These are phyloP conservation scores for Brenthis ino DNA, from an alignment of 2,888 invertebrate genomes.

Conservation along the genomic window DNA sequence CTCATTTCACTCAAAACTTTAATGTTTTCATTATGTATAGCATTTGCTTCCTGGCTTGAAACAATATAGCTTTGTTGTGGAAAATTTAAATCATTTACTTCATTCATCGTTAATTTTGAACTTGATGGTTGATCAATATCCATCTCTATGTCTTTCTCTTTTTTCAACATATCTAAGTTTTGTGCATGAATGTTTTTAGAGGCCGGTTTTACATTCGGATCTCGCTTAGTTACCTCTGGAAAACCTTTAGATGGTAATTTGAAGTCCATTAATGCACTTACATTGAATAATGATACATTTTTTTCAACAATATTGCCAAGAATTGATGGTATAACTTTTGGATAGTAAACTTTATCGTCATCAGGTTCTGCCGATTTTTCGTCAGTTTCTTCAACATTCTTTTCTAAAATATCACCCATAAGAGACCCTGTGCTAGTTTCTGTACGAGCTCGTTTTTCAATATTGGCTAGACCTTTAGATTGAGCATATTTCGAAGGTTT, in stretches of 20 bases:
- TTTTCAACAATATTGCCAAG: constrained; percentile 83
- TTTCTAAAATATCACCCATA: constrained; percentile 65
- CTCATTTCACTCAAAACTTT: constrained; percentile 86
- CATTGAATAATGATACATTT: constrained; percentile 47
- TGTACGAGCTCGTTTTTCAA: constrained; percentile 67
- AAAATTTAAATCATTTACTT: constrained; percentile 47
- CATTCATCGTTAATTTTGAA: constrained; percentile 27
- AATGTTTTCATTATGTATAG: constrained; percentile 90
- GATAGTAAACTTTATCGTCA: constrained; percentile 74
- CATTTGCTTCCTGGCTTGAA: constrained; percentile 71
- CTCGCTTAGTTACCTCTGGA: constrained; percentile 72
- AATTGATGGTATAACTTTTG: constrained; percentile 67
- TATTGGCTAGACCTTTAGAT: constrained; percentile 62
- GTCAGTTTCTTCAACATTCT: constrained; percentile 48
- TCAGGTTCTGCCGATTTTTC: constrained; percentile 44
- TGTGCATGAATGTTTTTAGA: constrained; percentile 79
- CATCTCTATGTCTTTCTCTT: constrained; percentile 47
- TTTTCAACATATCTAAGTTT: constrained; percentile 58
- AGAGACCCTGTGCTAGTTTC: constrained; percentile 46
- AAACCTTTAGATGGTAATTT: constrained; percentile 73
- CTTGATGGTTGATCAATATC: constrained; percentile 54
- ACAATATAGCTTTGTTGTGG: constrained; percentile 74
- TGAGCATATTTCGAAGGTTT: constrained; percentile 74
- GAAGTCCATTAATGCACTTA: constrained; percentile 45
- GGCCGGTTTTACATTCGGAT: constrained; percentile 50